Conservation (phyloP, 2,113 vertebrate species). For the Circaetus cinerascens region DNA sequence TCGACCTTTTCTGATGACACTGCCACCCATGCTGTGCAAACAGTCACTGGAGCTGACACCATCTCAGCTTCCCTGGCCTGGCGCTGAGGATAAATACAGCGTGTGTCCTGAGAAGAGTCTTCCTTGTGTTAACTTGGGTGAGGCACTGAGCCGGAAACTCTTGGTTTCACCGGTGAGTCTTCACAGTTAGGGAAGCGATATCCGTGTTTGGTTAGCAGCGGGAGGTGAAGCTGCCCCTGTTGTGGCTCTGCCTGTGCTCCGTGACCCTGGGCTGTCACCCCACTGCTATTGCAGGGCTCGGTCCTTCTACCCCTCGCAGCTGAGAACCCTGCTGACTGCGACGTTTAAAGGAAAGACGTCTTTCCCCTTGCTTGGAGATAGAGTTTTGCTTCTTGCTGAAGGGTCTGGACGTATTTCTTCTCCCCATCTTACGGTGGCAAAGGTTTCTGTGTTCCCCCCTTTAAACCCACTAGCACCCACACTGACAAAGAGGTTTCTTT, state of each 20-base stretch:
- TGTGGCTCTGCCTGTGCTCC: background rate
- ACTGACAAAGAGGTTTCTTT: background rate
- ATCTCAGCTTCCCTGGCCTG: background rate
- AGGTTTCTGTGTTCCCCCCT: background rate
- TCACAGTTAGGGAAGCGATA: accelerated
- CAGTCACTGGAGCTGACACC: background rate
- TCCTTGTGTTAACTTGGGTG: background rate
- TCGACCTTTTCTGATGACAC: slow-evolving; percentile 65
- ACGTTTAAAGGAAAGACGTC: background rate
- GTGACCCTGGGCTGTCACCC: background rate
- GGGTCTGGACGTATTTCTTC: background rate
- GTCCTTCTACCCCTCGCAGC: background rate
- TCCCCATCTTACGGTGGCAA: background rate
- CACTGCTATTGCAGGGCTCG: accelerated
- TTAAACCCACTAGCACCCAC: background rate
- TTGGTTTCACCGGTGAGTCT: background rate
- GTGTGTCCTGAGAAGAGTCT: background rate
- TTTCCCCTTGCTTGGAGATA: background rate
- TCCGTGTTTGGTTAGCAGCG: accelerated
- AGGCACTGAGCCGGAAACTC: background rate
- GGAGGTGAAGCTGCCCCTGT: background rate
- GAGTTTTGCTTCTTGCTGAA: background rate
- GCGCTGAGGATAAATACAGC: background rate
- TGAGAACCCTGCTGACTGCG: background rate
- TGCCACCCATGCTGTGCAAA: slow-evolving; percentile 63